phyloP scores from a whole-genome alignment of 2,888 invertebrate genomes.

The Stenodera caucasica region DNA sequence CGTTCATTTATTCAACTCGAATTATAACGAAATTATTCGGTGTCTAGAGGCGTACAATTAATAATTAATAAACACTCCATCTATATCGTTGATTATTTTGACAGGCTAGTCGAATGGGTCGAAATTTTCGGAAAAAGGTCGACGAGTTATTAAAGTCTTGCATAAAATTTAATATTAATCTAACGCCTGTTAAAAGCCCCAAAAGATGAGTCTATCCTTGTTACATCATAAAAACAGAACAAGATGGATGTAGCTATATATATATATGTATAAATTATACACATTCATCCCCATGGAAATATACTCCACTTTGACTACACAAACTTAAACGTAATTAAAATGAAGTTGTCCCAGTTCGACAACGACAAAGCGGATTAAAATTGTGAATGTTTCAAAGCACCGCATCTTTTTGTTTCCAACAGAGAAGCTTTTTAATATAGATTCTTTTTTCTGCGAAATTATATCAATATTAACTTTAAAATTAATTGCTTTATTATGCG shows the following conservation, averaged over 20 bases:
- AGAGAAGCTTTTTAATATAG: background rate
- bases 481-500: background rate
- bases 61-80: conserved; percentile 15
- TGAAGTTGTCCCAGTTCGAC: conserved; percentile 19
- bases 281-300: conserved; percentile 20
- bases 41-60: too few species aligned
- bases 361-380: conserved; percentile 15
- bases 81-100: conserved; percentile 16
- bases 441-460: background rate
- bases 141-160: conserved; percentile 21
- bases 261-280: conserved; percentile 21
- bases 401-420: background rate
- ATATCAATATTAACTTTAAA: background rate
- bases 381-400: conserved; percentile 13
- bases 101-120: conserved; percentile 10
- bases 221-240: conserved; percentile 11
- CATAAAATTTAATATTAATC: conserved; percentile 28
- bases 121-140: conserved; percentile 21
- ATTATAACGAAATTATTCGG: too few species aligned
- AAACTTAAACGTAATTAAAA: conserved; percentile 26
- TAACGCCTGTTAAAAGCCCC: conserved; percentile 17
- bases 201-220: conserved; percentile 14
- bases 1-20: too few species aligned
- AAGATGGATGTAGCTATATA: too few species aligned
- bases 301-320: conserved; percentile 14